A percentile compares a stretch with the other conserved stretches of the same genome.
Conservation (phyloP, 2,113 vertebrate genomes). For the Monopterus albus region DNA sequence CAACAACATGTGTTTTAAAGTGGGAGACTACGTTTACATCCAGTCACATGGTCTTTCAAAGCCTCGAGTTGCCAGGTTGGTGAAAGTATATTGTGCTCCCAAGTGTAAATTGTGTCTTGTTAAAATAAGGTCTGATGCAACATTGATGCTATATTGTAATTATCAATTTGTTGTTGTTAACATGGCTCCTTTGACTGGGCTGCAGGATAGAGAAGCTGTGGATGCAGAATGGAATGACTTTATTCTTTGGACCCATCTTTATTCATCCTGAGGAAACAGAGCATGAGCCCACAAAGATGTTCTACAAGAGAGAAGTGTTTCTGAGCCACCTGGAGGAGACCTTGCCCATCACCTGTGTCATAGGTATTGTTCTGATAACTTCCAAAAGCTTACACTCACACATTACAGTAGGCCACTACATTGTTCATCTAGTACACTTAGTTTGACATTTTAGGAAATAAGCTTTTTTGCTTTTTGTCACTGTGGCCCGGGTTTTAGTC, state of each 20-base stretch:
- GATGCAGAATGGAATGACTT: constrained; percentile 90
- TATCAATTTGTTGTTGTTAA: not conserved
- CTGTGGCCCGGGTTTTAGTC: too few species aligned
- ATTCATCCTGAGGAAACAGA: constrained; percentile 97
- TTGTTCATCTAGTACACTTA: not conserved
- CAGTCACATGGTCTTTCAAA: constrained; percentile 92
- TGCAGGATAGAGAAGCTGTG: constrained; percentile 93
- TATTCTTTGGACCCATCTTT: constrained; percentile 98
- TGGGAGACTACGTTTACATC: constrained; percentile 96
- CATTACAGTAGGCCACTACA: not conserved
- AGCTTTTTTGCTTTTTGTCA: too few species aligned
- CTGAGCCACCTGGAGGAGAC: constrained; percentile 95
- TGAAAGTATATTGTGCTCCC: not conserved
- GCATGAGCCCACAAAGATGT: constrained; percentile 99
- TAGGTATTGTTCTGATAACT: constrained; percentile 81
- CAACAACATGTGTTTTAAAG: constrained; percentile 94
- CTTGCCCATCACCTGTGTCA: constrained; percentile 92
- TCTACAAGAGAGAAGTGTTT: constrained; percentile 98
- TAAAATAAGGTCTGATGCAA: not conserved
- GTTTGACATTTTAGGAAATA: too few species aligned
- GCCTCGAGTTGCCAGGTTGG: constrained; percentile 91
- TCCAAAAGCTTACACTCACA: not conserved
- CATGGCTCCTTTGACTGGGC: not conserved
- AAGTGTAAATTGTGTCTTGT: too few species aligned
- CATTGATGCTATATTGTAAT: not conserved